Evolutionary conservation across 2,888 invertebrate genomes (phyloP).

Genomic region (Sthenelais limicola): DNA sequence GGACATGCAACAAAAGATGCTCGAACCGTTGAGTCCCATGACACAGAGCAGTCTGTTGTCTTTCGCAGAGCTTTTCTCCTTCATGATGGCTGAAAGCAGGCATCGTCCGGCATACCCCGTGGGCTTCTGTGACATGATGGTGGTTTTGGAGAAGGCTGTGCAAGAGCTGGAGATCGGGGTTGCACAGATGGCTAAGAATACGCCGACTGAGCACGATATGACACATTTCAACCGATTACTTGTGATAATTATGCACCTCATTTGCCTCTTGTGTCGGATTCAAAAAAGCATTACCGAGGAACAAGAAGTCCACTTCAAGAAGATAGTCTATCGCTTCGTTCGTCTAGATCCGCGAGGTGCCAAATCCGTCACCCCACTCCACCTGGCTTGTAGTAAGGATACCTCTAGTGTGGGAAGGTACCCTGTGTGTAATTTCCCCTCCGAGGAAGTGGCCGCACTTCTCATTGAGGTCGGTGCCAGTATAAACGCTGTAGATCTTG

Average conservation of each 20-base stretch:
- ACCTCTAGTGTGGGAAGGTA: constrained; percentile 79
- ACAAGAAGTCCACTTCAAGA: constrained; percentile 76
- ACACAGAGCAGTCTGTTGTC: constrained; percentile 94
- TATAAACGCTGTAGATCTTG: constrained; percentile 84
- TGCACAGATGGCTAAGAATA: constrained; percentile 49
- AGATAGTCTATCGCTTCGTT: constrained; percentile 83
- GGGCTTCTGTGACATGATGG: constrained; percentile 85
- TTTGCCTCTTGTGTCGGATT: constrained; percentile 68
- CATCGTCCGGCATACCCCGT: constrained; percentile 80
- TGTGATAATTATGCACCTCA: constrained; percentile 84
- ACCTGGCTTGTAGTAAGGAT: constrained; percentile 88
- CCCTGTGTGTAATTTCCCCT: constrained; percentile 82
- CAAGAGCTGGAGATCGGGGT: constrained; percentile 75
- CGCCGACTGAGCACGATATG: constrained; percentile 76
- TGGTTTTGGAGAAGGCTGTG: constrained; percentile 87
- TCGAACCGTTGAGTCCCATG: constrained; percentile 93
- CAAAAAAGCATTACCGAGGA: constrained; percentile 66
- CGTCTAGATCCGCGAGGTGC: constrained; percentile 77
- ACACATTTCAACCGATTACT: constrained; percentile 87
- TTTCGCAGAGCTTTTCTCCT: constrained; percentile 88
- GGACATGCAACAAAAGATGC: constrained; percentile 94
- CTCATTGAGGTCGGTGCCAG: constrained; percentile 82
- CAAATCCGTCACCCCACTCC: constrained; percentile 74
- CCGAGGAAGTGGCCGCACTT: constrained; percentile 82
- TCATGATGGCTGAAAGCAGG: constrained; percentile 87